Base-by-base conservation (phyloP, 2,888 invertebrate genomes). In the Drosophila rellima region DNA sequence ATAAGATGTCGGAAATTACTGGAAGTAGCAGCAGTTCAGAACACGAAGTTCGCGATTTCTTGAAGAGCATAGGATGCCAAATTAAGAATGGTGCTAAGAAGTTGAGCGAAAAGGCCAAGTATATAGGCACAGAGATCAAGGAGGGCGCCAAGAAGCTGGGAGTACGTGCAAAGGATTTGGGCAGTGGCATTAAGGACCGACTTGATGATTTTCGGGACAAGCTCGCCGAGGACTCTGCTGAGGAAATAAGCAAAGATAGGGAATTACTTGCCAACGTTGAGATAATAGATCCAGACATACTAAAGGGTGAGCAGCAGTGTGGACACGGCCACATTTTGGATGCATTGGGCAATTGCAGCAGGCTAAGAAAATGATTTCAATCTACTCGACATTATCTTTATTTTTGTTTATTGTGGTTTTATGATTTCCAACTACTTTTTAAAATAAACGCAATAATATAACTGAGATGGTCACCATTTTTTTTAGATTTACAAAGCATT, bases 291-390 rank as follows among this genome's bases (percentile, higher is more conserved):
- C 90, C 91, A 0, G 91, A 92, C 60, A 70, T 90, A 5, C 78
- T 91, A 26, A 91, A 89, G 73, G 89, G 91, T 13, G 91, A 91
- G 54, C 91, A 91, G 35, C 88, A 89, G 50, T 92, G 91, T 69
- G 91, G 91, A 13, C 91, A 90, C 45, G 91, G 92, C 2, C 90
- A 91, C 72, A 91, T 92, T 44, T 74, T 92, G 44, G 92, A 92
- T 59, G 90, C 90, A 13, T 89, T 92, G 85, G 91, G 91, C 62
- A 91, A 91, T 67, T 92, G 91, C 80, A 89, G 90, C 62, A 90
- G 91, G 56, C 84, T 91, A 74, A 77, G 91, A 51, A 91, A 91
- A 59, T 83, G 70, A 75, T 35, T 2, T 15, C n/a, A 26, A 20
- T n/a, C 35, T n/a, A 7, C 20, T 3, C 17, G 3, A 23, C 10